Evolutionary conservation across 64 coral and sea anemone genomes (phyloP), one percentile per base, ranked within the genome.

Genomic region (Astreopora myriophthalma): DNA sequence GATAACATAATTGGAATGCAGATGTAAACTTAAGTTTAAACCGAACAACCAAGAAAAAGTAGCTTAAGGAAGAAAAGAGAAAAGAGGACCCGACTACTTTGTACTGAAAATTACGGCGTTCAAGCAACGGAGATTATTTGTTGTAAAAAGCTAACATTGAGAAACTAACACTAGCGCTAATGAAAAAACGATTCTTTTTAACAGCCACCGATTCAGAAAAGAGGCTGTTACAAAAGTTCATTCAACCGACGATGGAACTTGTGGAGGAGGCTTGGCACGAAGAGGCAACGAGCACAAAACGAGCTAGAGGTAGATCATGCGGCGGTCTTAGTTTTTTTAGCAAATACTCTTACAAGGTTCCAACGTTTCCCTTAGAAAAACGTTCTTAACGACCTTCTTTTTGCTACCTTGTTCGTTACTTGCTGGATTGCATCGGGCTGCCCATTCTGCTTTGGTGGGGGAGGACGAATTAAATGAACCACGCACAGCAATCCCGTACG

Each of bases 231-330:
- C 51, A 80, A 40, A 71, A 85, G 63, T 92, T 84, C 22, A 83
- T 92, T 39, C 48, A 85, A 36, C 89, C 89, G 6, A 92, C 77
- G 1, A 42, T 85, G 11, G 75, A 92, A n/a, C 55, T 92, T 25
- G 89, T 85, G 10, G 52, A 68, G 32, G 65, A 92, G 3, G 89
- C 89, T 10, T 92, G 89, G 89, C 69, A 36, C 6, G 79, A 69
- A 74, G 89, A 92, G 19, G 81, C 67, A 19, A 71, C 89, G 1
- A 70, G 67, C 1, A 77, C 75, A 1, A 92, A 92, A 74, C n/a
- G 89, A 34, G 55, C 85, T 37, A 55, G 89, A 92, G 89, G 89
- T 85, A 83, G 32, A 24, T 19, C 0, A 55, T 55, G 6, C 40
- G 40, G n/a, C n/a, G n/a, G n/a, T n/a, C n/a, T n/a, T n/a, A n/a